phyloP scores from a whole-genome alignment of 2,888 invertebrate species.

The Chrysodeixis includens region DNA sequence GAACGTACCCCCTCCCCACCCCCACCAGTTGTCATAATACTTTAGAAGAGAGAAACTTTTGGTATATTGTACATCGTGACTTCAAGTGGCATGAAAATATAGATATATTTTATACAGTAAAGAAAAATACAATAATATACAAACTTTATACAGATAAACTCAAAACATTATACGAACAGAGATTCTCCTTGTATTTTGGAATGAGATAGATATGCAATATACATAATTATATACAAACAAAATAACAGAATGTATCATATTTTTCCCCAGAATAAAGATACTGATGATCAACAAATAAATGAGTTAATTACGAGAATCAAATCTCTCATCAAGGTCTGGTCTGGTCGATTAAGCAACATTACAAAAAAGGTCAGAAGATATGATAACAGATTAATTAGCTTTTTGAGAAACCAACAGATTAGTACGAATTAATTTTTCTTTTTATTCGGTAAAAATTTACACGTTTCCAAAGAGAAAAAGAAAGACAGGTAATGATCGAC shows the following conservation, averaged over 20 bases:
- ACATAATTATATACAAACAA: not conserved
- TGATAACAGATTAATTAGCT: no score
- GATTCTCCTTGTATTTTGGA: not conserved
- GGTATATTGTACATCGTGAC: conserved; percentile 7
- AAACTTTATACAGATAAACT: not conserved
- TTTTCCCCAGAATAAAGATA: no score
- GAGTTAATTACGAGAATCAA: no score
- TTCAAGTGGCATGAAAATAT: not conserved
- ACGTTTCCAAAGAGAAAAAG: no score
- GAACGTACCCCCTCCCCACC: conserved; percentile 23
- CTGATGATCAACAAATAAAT: no score
- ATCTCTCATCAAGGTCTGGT: no score
- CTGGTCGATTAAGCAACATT: no score
- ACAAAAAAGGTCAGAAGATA: no score
- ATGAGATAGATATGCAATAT: not conserved
- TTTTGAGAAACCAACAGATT: no score
- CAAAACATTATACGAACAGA: not conserved
- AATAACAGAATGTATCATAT: not conserved
- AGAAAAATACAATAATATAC: conserved; percentile 2
- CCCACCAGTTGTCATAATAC: conserved; percentile 34
- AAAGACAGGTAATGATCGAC: no score
- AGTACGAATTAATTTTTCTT: no score
- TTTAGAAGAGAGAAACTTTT: conserved; percentile 46
- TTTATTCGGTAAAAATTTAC: no score
- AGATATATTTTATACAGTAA: not conserved